Percentiles rank a stretch among this genome's conserved stretches.
phyloP scores from a whole-genome alignment of 1,140 invertebrate species.

The Camponotus pennsylvanicus region DNA sequence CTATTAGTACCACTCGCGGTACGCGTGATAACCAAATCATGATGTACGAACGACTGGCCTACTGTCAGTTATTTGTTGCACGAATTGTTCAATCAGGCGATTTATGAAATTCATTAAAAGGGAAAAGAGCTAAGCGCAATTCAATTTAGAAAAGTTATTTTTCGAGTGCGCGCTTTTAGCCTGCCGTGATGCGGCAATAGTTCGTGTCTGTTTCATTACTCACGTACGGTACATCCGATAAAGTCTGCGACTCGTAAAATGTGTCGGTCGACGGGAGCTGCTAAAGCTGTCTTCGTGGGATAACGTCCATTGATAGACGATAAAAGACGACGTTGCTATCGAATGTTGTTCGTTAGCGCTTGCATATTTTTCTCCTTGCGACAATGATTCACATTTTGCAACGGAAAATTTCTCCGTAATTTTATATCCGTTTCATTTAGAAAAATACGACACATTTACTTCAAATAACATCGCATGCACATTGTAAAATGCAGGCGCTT shows the following conservation, averaged over 20 bases:
- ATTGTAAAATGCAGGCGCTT: not conserved
- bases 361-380: not conserved
- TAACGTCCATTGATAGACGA: not conserved
- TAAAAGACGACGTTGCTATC: not conserved
- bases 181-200: not conserved
- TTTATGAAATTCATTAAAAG: conserved; percentile 31
- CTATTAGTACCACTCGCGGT: conserved; percentile 29
- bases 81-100: conserved; percentile 6
- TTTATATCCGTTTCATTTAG: not conserved
- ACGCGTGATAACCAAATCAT: conserved; percentile 43
- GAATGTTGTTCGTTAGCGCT: not conserved
- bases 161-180: not conserved
- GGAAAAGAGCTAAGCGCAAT: not conserved
- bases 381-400: no score
- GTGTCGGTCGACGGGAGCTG: not conserved
- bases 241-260: conserved; percentile 34
- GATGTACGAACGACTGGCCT: conserved; percentile 25
- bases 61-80: conserved; percentile 31
- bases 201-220: conserved; percentile 55
- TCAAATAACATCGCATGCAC: not conserved
- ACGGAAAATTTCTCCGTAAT: no score
- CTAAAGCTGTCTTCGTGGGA: conserved; percentile 28
- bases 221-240: conserved; percentile 42
- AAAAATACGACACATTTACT: not conserved
- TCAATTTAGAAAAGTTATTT: conserved; percentile 31